These are phyloP conservation scores for Malacoraja senta DNA, from an alignment of 2,797 vertebrate genomes.

Conservation along the genomic window DNA sequence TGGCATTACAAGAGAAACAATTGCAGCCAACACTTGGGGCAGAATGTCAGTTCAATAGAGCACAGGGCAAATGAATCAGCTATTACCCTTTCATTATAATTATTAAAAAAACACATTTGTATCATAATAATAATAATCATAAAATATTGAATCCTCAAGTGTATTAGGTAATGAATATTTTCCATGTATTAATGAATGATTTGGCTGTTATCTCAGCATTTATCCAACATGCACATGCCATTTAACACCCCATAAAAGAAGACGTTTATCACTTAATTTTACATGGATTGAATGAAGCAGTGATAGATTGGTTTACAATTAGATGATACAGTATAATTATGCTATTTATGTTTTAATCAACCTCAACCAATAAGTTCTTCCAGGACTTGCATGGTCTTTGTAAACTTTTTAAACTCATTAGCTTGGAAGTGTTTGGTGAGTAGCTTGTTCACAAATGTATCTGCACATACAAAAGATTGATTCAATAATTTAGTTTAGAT, in stretches of 20 bases:
- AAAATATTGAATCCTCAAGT: background rate
- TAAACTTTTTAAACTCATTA: background rate
- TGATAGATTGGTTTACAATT: background rate
- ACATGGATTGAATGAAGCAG: background rate
- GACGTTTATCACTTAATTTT: constrained; percentile 7
- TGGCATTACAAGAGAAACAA: background rate
- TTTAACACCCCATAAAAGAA: background rate
- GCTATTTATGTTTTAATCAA: background rate
- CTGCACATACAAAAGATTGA: background rate
- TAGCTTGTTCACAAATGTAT: background rate
- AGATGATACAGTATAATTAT: background rate
- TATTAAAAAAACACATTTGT: background rate
- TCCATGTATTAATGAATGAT: background rate
- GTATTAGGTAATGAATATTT: background rate
- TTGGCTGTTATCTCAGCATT: background rate
- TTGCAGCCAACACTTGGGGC: background rate
- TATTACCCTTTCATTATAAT: background rate
- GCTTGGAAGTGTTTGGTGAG: background rate
- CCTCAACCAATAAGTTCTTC: background rate
- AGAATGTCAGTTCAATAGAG: background rate
- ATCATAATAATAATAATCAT: background rate
- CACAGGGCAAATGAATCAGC: background rate
- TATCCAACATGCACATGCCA: background rate
- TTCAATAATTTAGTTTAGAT: background rate
- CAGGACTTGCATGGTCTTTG: background rate